phyloP scores from a whole-genome alignment of 2,797 vertebrate genomes.

The Sebastes taczanowskii region DNA sequence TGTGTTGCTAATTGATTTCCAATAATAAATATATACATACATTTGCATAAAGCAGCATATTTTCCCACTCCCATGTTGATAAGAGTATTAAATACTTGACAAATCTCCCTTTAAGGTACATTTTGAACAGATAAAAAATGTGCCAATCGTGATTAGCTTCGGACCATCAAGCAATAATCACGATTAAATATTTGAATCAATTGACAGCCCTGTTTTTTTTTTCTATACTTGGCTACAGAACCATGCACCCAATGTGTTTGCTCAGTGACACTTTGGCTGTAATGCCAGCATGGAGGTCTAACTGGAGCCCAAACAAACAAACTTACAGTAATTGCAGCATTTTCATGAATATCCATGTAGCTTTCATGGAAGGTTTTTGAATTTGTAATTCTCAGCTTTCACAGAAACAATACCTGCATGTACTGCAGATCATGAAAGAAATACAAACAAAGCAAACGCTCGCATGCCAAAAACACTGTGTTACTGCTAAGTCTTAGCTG shows the following conservation, averaged over 20 bases:
- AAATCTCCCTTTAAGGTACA: too few relatives aligned
- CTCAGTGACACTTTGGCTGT: background rate
- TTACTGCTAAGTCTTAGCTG: conserved; percentile 23
- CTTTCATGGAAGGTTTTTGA: conserved; percentile 1
- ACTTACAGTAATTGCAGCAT: background rate
- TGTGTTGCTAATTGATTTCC: too few relatives aligned
- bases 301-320: background rate
- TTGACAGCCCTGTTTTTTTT: too few relatives aligned
- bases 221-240: background rate
- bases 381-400: conserved; percentile 6
- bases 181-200: too few relatives aligned
- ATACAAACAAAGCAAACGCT: conserved; percentile 34
- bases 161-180: too few relatives aligned
- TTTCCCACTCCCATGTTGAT: too few relatives aligned
- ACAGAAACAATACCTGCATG: conserved; percentile 23
- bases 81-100: too few relatives aligned
- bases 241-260: background rate
- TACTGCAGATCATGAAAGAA: conserved; percentile 1
- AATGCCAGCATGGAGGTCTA: background rate
- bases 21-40: too few relatives aligned
- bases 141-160: too few relatives aligned
- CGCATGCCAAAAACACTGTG: conserved; percentile 15
- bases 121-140: too few relatives aligned
- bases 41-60: too few relatives aligned
- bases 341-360: background rate